Evolutionary conservation across 64 coral and sea anemone genomes (phyloP), one percentile per base, ranked within the genome.

Genomic region (Porites lutea): DNA sequence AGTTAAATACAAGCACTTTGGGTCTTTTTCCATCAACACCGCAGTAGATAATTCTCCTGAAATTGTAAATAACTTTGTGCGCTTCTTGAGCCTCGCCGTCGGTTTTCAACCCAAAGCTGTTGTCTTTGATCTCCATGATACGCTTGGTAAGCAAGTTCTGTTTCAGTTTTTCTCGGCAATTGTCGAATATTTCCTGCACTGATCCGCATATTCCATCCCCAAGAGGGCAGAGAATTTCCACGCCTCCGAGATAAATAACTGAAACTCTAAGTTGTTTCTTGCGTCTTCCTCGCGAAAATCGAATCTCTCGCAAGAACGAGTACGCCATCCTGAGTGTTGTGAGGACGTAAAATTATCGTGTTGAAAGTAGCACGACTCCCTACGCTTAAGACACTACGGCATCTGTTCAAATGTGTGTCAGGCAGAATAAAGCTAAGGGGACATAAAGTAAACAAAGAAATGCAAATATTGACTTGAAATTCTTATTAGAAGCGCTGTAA

Each of bases 201-300:
- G 92, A 89, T 14, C 92, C 92, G 64, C 92, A 89, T 58, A 89
- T 89, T 21, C 78, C 87, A 55, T 94, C 92, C 4, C 92, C 92
- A 64, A 94, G 16, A 8, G 92, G 92, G 47, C 68, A 89, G 80
- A 94, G 65, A 75, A 88, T 94, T 84, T 84, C 87, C 37, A 94
- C 48, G 64, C 88, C 89, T 54, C 92, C 92, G 57, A 94, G 92
- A 60, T 94, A 94, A 68, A 76, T 44, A 58, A 94, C 78, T 18
- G 87, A 11, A 19, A 68, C n/a, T 58, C 19, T 94, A 15, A 76
- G 27, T 37, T n/a, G 10, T 57, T 21, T 3, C 53, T 76, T 75
- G 2, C 52, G 69, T n/a, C 18, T 83, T 3, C 73, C 49, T 64
- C 44, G 48, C 8, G 61, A 51, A 51, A 68, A 64, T n/a, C 61